Evolutionary conservation across 2,888 invertebrate genomes (phyloP).

Genomic region (Hydraecia micacea): DNA sequence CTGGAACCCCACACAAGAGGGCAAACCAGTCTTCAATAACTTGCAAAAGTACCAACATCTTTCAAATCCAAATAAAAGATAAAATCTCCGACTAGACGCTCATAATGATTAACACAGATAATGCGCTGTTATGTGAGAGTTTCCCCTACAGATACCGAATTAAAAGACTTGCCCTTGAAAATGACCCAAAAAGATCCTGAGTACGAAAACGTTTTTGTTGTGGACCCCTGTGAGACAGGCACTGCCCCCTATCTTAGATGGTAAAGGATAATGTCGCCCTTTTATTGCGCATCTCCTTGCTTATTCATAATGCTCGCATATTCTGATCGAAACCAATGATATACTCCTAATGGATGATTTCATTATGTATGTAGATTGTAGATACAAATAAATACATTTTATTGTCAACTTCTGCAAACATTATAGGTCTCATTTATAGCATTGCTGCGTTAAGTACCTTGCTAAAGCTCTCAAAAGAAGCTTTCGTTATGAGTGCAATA

Average conservation of each 20-base stretch:
- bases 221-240: constrained; percentile 76
- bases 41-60: constrained; percentile 28
- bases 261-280: constrained; percentile 72
- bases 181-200: constrained; percentile 78
- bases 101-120: constrained; percentile 52
- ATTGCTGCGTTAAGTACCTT: constrained; percentile 1
- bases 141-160: constrained; percentile 61
- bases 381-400: constrained; percentile 29
- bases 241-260: constrained; percentile 72
- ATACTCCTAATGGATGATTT: constrained; percentile 38
- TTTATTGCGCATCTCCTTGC: constrained; percentile 73
- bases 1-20: constrained; percentile 8
- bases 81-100: constrained; percentile 45
- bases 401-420: constrained; percentile 2
- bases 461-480: not conserved
- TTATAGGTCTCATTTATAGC: not conserved
- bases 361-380: constrained; percentile 23
- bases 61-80: constrained; percentile 55
- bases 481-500: too few species aligned
- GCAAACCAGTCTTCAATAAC: constrained; percentile 23
- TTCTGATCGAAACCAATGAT: constrained; percentile 44
- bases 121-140: constrained; percentile 44
- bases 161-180: constrained; percentile 79
- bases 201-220: constrained; percentile 76
- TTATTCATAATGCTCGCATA: constrained; percentile 61